Evolutionary conservation across 2,888 invertebrate species (phyloP), one percentile per base, ranked within the genome.

Genomic region (Tachina fera): DNA sequence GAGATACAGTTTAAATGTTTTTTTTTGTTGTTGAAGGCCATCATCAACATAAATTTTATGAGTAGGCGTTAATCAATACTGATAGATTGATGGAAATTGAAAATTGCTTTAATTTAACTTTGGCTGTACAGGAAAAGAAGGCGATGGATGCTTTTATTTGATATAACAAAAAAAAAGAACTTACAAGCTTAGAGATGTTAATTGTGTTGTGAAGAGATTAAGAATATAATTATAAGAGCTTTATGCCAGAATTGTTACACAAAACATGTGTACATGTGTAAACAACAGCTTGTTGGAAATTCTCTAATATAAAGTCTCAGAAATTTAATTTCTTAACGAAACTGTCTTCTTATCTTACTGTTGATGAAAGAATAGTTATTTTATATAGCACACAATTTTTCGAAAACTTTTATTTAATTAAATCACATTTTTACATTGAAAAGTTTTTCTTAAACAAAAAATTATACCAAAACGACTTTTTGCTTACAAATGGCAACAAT

Each of bases 31-130:
- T n/a, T n/a, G 84, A 85, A 85, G 84, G 81, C 84, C 84, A 84
- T 61, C 67, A 60, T 41, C 49, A 67, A 47, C 84, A 81, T 76
- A 81, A 72, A 85, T 85, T 77, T 74, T 75, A 63, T 49, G 72
- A 77, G 84, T 85, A 85, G 84, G 84, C 84, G 84, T 74, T 77
- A 72, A 81, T 81, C 81, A 74, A 81, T 72, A 68, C 60, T 41
- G 61, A 58, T 70, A 77, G 67, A 77, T 85, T 74, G 77, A 85
- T 81, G 80, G 58, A 72, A 81, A 84, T 76, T 61, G n/a, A 61
- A 71, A 70, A 70, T 60, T 41, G 31, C 14, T 68, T 67, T 65
- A 39, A 41, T 51, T 51, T 41, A 49, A 61, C 31, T 45, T 16
- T 45, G 9, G 31, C 10, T 47, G 22, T 19, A n/a, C 2, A 14